Evolutionary conservation across 92 coral and sea anemone genomes (phyloP).

Genomic region (Parazoanthus swiftii): DNA sequence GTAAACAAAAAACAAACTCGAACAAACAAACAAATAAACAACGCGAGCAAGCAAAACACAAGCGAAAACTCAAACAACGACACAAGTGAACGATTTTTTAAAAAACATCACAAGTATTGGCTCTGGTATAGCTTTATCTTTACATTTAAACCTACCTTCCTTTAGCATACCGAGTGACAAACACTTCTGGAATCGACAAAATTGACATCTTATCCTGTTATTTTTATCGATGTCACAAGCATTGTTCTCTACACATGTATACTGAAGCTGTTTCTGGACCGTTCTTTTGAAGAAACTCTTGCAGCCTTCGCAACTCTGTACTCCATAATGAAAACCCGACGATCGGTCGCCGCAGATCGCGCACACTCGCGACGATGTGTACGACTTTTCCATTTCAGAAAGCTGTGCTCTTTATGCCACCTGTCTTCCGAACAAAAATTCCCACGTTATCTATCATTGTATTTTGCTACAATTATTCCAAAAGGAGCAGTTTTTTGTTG

Average conservation of each 20-base stretch:
- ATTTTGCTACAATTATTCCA: background rate
- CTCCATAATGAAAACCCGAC: conserved; percentile 91
- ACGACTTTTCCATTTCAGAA: conserved; percentile 49
- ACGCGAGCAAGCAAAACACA: background rate
- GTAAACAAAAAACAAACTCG: background rate
- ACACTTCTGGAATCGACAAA: conserved; percentile 89
- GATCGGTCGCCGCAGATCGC: conserved; percentile 91
- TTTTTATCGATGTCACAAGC: conserved; percentile 91
- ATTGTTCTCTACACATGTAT: conserved; percentile 86
- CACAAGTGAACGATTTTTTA: too few relatives aligned
- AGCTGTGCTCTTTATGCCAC: background rate
- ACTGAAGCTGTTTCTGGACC: conserved; percentile 85
- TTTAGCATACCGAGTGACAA: conserved; percentile 84
- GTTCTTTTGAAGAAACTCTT: conserved; percentile 91
- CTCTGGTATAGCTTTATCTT: background rate
- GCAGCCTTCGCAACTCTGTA: conserved; percentile 92
- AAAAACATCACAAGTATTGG: background rate
- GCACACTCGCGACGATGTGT: conserved; percentile 61
- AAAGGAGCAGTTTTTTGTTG: background rate
- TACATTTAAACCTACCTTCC: conserved; percentile 60
- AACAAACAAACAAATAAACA: background rate
- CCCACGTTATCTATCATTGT: background rate
- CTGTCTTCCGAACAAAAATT: background rate
- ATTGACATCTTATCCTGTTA: conserved; percentile 88
- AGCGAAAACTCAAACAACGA: too few relatives aligned